Conservation (phyloP, 2,888 invertebrate genomes). For the Cheilosia urbana region DNA sequence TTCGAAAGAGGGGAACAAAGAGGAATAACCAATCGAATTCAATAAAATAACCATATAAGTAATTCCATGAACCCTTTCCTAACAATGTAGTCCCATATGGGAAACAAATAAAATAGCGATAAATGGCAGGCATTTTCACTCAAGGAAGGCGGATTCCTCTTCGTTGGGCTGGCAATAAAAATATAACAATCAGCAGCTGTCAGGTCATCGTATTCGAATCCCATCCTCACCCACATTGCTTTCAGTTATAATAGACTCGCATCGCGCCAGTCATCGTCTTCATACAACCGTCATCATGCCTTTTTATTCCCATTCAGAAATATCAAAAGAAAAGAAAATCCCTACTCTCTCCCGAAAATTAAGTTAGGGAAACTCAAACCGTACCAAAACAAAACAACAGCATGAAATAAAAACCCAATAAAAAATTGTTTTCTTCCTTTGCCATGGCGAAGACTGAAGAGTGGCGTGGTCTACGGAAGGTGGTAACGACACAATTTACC, state of each 20-base stretch:
- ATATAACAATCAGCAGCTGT: slow-evolving; percentile 72
- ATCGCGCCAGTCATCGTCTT: slow-evolving; percentile 66
- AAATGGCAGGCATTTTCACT: slow-evolving; percentile 68
- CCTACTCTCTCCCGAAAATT: slow-evolving; percentile 55
- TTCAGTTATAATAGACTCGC: slow-evolving; percentile 68
- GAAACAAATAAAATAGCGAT: slow-evolving; percentile 69
- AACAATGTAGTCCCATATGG: slow-evolving; percentile 50
- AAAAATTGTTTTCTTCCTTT: slow-evolving; percentile 45
- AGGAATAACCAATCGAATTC: slow-evolving; percentile 67
- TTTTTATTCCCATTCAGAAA: slow-evolving; percentile 45
- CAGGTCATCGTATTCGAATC: slow-evolving; percentile 60
- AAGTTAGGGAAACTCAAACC: slow-evolving; percentile 54
- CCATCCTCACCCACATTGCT: slow-evolving; percentile 26
- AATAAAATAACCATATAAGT: slow-evolving; percentile 67
- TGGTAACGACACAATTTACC: slow-evolving; percentile 61
- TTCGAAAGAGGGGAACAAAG: slow-evolving; percentile 19
- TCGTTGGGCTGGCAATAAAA: slow-evolving; percentile 57
- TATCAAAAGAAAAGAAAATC: slow-evolving; percentile 57
- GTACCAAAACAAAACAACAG: slow-evolving; percentile 64
- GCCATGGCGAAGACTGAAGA: background rate
- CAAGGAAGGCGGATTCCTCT: slow-evolving; percentile 43
- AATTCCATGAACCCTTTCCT: slow-evolving; percentile 60
- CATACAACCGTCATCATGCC: slow-evolving; percentile 68
- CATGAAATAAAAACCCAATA: slow-evolving; percentile 60
- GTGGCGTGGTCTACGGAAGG: slow-evolving; percentile 23